phyloP scores from a whole-genome alignment of 2,797 vertebrate species.

The Ataeniobius toweri region DNA sequence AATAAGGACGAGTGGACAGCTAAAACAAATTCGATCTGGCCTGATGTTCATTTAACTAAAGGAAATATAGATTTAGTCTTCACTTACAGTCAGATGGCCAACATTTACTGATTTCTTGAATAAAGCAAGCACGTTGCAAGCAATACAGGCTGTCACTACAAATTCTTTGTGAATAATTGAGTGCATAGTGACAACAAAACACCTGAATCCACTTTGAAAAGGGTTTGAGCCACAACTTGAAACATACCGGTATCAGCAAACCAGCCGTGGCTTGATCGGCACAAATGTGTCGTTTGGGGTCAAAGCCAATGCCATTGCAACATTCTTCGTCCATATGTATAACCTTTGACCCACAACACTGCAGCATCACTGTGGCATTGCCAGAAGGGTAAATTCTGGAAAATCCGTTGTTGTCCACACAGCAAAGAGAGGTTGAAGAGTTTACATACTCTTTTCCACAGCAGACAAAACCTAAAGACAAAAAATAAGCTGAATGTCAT shows the following conservation, averaged over 20 bases:
- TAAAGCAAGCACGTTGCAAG: no score
- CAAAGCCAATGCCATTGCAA: constrained; percentile 90
- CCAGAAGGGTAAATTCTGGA: constrained; percentile 84
- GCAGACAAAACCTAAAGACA: constrained; percentile 86
- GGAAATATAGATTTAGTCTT: constrained; percentile 5
- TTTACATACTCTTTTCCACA: constrained; percentile 90
- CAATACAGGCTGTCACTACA: not conserved
- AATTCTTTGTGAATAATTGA: not conserved
- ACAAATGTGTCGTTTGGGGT: constrained; percentile 89
- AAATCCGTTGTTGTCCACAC: constrained; percentile 81
- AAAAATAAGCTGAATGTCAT: constrained; percentile 12
- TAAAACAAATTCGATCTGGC: constrained; percentile 9
- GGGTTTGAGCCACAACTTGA: not conserved
- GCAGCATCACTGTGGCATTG: constrained; percentile 82
- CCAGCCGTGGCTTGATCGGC: constrained; percentile 86
- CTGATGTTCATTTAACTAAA: constrained; percentile 4
- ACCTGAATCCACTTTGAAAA: not conserved
- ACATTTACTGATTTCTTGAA: not conserved
- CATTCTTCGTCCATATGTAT: constrained; percentile 87
- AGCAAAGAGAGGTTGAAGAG: constrained; percentile 88
- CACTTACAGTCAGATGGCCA: constrained; percentile 1
- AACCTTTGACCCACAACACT: constrained; percentile 91
- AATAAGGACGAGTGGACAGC: constrained; percentile 33
- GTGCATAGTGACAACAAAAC: not conserved
- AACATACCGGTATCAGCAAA: constrained; percentile 84